phyloP scores from a whole-genome alignment of 2,113 vertebrate species.

The Grantiella picta region DNA sequence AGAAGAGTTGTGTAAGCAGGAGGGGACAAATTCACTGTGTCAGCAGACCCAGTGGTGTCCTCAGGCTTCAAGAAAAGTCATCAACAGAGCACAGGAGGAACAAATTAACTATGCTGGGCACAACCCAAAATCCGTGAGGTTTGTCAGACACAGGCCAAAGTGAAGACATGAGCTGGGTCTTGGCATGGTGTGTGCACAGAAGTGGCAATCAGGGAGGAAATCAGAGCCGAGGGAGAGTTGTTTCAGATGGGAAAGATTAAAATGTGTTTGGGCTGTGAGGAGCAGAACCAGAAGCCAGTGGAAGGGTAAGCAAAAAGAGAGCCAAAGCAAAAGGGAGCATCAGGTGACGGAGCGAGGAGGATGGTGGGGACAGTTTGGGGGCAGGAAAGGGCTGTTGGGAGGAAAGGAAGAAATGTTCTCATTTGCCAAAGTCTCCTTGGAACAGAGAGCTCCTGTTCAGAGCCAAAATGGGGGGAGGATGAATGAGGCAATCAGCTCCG shows the following conservation, averaged over 20 bases:
- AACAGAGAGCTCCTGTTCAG: slow-evolving; percentile 1
- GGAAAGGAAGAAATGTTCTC: neutral
- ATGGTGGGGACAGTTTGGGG: neutral
- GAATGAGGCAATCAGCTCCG: neutral
- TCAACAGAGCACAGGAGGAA: slow-evolving; percentile 14
- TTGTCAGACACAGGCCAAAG: neutral
- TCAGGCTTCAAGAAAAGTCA: neutral
- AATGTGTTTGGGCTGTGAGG: neutral
- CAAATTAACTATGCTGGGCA: neutral
- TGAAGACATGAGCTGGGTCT: neutral
- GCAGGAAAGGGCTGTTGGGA: neutral
- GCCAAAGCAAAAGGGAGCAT: slow-evolving; percentile 7
- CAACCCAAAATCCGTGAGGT: neutral
- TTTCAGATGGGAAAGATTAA: slow-evolving; percentile 51
- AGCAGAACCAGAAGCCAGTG: neutral
- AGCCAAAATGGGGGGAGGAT: neutral
- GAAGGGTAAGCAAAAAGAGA: neutral
- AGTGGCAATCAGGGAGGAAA: slow-evolving; percentile 15
- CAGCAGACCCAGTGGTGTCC: neutral
- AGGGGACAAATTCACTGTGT: neutral
- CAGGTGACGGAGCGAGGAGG: neutral
- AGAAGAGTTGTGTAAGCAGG: neutral
- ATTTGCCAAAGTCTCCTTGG: neutral
- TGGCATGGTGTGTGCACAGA: neutral
- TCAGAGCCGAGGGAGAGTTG: neutral